Evolutionary conservation across 2,113 vertebrate genomes (phyloP).

Genomic region (Mola mola): DNA sequence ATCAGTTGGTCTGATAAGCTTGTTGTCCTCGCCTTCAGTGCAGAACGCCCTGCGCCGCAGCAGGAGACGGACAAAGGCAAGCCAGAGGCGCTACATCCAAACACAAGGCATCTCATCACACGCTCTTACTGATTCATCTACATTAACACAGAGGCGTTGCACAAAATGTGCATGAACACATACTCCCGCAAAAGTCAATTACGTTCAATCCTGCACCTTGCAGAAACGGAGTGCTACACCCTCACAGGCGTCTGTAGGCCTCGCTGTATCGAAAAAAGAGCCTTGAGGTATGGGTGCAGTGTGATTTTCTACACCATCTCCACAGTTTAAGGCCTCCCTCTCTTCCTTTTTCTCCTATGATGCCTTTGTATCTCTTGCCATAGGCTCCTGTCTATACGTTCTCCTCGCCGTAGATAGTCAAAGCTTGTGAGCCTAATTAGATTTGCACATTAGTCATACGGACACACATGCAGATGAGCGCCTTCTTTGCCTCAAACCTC

Average conservation of each 20-base stretch:
- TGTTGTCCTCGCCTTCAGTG: constrained; percentile 34
- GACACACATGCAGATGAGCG: not conserved
- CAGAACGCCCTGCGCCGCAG: constrained; percentile 11
- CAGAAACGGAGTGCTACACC: not conserved
- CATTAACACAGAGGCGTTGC: constrained; percentile 13
- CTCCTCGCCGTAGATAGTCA: constrained; percentile 22
- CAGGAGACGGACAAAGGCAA: constrained; percentile 44
- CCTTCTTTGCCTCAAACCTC: constrained; percentile 3
- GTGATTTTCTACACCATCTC: constrained; percentile 10
- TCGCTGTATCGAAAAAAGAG: constrained; percentile 2
- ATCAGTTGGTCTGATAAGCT: constrained; percentile 54
- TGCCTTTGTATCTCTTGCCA: constrained; percentile 5
- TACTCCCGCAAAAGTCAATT: not conserved
- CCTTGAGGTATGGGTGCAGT: constrained; percentile 9
- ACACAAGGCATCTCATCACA: constrained; percentile 28
- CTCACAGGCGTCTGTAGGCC: constrained; percentile 14
- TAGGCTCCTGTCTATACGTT: constrained; percentile 19
- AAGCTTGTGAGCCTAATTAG: constrained; percentile 50
- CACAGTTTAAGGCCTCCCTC: not conserved
- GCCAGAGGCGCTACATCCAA: constrained; percentile 40
- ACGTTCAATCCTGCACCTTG: not conserved
- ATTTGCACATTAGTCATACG: constrained; percentile 43
- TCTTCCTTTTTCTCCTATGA: constrained; percentile 24
- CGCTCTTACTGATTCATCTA: constrained; percentile 50
- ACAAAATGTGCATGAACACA: not conserved